These are phyloP conservation scores for Nephrotoma appendiculata DNA, from an alignment of 2,888 invertebrate genomes.

Conservation along the genomic window DNA sequence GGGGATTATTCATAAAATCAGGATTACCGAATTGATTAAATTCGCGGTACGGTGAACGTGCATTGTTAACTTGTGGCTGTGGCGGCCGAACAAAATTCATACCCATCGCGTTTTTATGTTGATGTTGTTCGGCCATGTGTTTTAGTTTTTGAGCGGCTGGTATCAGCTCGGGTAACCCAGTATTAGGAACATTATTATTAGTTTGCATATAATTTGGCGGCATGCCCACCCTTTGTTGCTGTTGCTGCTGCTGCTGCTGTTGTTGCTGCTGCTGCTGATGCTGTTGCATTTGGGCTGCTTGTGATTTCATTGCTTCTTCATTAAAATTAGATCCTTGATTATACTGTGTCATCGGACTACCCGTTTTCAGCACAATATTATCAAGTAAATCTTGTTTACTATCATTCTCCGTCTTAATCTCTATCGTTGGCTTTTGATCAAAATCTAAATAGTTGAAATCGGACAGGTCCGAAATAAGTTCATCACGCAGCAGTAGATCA, in stretches of 20 bases:
- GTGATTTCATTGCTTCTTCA: conserved; percentile 22
- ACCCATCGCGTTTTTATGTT: conserved; percentile 64
- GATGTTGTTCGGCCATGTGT: conserved; percentile 95
- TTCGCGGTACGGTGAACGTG: conserved; percentile 45
- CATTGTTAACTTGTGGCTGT: conserved; percentile 38
- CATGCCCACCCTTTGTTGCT: conserved; percentile 10
- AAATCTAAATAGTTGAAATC: conserved; percentile 74
- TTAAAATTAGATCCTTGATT: conserved; percentile 14
- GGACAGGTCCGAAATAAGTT: conserved; percentile 75
- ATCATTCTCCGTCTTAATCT: conserved; percentile 32
- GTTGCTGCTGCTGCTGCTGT: conserved; percentile 17
- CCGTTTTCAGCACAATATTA: conserved; percentile 9
- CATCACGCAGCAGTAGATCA: conserved; percentile 64
- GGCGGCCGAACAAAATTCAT: conserved; percentile 37
- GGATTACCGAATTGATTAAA: conserved; percentile 39
- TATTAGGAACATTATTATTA: conserved; percentile 29
- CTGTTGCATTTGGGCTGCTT: conserved; percentile 26
- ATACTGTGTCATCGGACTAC: conserved; percentile 26
- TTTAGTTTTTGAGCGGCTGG: conserved; percentile 91
- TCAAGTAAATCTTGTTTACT: conserved; percentile 23
- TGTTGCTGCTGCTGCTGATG: conserved; percentile 19
- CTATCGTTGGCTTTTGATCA: conserved; percentile 36
- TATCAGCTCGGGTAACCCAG: conserved; percentile 53
- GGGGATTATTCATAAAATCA: conserved; percentile 39
- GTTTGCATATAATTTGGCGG: conserved; percentile 13